Conservation (phyloP, 2,113 vertebrate genomes). For the Pterophyllum scalare region DNA sequence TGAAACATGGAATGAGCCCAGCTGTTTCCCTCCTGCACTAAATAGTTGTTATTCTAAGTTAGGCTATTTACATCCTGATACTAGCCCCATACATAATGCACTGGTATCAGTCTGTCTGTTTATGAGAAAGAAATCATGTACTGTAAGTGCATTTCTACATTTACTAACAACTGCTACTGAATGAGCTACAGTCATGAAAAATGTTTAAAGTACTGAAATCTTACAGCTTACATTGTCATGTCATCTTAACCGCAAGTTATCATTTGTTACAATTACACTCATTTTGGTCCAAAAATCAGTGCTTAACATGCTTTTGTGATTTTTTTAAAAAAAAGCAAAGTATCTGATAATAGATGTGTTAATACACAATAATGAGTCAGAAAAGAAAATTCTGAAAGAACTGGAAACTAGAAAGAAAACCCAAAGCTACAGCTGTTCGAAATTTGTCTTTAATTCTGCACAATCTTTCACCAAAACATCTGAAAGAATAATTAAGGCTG, state of each 20-base stretch:
- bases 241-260: not conserved
- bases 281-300: not conserved
- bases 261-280: not conserved
- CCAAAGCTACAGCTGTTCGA: constrained; percentile 18
- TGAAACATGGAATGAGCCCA: not conserved
- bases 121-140: not conserved
- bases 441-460: constrained; percentile 67
- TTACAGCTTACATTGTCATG: not conserved
- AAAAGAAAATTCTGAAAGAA: not conserved
- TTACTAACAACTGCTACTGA: not conserved
- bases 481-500: constrained; percentile 75
- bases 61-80: not conserved
- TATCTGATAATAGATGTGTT: not conserved
- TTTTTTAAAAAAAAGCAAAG: not conserved
- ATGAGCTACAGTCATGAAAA: not conserved
- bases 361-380: not conserved
- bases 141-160: not conserved
- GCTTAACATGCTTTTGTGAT: too few relatives aligned
- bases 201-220: not conserved
- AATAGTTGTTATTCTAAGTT: not conserved
- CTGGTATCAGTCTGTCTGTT: not conserved
- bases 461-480: constrained; percentile 66
- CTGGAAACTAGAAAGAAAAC: not conserved
- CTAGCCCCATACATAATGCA: not conserved
- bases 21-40: not conserved